phyloP scores from a whole-genome alignment of 1,140 invertebrate species.

The Euura lappo region DNA sequence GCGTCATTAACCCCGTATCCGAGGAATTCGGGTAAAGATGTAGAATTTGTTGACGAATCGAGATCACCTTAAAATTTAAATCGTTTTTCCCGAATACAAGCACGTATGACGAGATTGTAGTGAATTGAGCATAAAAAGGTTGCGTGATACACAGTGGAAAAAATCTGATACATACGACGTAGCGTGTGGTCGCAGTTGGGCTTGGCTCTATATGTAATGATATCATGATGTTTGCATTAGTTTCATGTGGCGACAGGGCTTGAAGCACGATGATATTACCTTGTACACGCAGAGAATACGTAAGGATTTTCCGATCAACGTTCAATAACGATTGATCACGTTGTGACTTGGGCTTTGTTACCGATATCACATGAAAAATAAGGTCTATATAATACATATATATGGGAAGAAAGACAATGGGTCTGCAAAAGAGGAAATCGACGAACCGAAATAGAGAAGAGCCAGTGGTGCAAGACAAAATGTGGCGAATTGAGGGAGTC shows the following conservation, averaged over 20 bases:
- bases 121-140: too few species aligned
- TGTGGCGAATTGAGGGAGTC: not conserved
- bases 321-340: too few species aligned
- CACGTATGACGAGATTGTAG: not conserved
- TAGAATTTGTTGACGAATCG: too few species aligned
- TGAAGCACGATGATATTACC: not conserved
- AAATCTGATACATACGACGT: not conserved
- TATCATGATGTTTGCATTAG: constrained; percentile 2
- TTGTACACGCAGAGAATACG: not conserved
- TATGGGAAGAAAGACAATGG: not conserved
- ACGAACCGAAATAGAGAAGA: not conserved
- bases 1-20: not conserved
- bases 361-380: too few species aligned
- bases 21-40: too few species aligned
- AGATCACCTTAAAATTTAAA: too few species aligned
- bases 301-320: too few species aligned
- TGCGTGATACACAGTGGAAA: not conserved
- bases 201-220: not conserved
- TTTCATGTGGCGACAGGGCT: not conserved
- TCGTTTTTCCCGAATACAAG: too few species aligned
- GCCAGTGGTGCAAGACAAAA: not conserved
- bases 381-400: too few species aligned
- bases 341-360: too few species aligned
- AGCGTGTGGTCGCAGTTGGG: not conserved
- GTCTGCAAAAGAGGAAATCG: not conserved